Base-by-base conservation (phyloP, 1,140 invertebrate species). In the Himalopsyche phryganea region DNA sequence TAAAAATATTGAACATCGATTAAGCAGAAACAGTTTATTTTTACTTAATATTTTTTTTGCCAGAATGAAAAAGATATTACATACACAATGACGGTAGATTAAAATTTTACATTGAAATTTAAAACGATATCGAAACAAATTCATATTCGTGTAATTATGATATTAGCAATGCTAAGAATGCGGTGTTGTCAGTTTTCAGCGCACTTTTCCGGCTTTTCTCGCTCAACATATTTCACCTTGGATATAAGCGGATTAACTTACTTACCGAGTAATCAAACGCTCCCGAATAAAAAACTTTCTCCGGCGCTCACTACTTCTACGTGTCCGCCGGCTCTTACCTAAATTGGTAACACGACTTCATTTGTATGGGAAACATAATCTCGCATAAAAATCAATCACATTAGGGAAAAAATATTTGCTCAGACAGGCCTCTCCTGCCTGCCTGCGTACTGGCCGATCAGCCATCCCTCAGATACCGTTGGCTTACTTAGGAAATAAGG, bases 331-430 rank as follows among this genome's bases (percentile, higher is more conserved):
- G 52, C 61, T 63, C 61, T 63, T 60, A 63, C 61, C 57, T 55
- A 63, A 58, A 63, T 63, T 63, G 61, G 52, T 57, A 60, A 60
- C 61, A 42, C 49, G 52, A 52, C 33, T 63, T 63, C 61, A 63
- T 63, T 63, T 63, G 61, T 63, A 63, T 63, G 61, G 55, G 61
- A 63, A 63, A 63, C 61, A 60, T 63, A 63, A 63, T 63, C 61
- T 52, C 23, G 56, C 50, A 60, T 60, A 54, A 60, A 58, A 63
- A 63, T 63, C 61, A 63, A 63, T 63, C 61, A 63, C 57, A 60
- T 63, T 63, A 63, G 50, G 57, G 50, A 45, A 49, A 49, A 23
- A 59, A 63, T 63, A 53, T 63, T 63, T 63, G 48, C 52, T 41
- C 52, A 53, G 55, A 58, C 56, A 55, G 55, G 49, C 45, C 36